These are phyloP conservation scores for Bombyx mandarina DNA, from an alignment of 1,140 invertebrate species.

Conservation along the genomic window DNA sequence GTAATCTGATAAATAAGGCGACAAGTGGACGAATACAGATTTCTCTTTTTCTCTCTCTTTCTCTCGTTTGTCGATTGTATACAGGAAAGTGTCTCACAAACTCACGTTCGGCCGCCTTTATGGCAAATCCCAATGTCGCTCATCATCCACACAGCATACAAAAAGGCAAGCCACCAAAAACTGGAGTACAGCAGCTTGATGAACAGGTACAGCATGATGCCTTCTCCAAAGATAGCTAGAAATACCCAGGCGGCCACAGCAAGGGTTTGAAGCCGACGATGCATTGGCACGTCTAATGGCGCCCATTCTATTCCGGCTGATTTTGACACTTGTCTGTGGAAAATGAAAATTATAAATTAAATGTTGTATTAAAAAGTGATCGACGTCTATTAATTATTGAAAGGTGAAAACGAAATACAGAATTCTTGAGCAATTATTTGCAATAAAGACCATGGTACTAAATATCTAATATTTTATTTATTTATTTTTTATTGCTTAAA, in stretches of 20 bases:
- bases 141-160: constrained; percentile 80
- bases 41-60: too few relatives aligned
- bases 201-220: constrained; percentile 57
- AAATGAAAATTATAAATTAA: neutral
- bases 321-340: constrained; percentile 45
- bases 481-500: too few relatives aligned
- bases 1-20: neutral
- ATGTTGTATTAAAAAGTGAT: too few relatives aligned
- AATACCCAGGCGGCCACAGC: constrained; percentile 79
- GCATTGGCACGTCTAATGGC: constrained; percentile 79
- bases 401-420: too few relatives aligned
- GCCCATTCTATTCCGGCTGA: constrained; percentile 78
- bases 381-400: too few relatives aligned
- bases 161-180: constrained; percentile 68
- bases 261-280: constrained; percentile 84
- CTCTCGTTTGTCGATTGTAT: too few relatives aligned
- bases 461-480: too few relatives aligned
- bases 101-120: constrained; percentile 76
- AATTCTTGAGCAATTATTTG: too few relatives aligned
- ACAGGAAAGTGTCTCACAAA: constrained; percentile 2
- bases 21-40: neutral
- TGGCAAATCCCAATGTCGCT: constrained; percentile 75
- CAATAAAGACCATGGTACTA: too few relatives aligned
- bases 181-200: constrained; percentile 68
- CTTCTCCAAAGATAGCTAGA: constrained; percentile 76